Conservation (phyloP, 2,113 vertebrate genomes). For the Chrysochloris asiatica region DNA sequence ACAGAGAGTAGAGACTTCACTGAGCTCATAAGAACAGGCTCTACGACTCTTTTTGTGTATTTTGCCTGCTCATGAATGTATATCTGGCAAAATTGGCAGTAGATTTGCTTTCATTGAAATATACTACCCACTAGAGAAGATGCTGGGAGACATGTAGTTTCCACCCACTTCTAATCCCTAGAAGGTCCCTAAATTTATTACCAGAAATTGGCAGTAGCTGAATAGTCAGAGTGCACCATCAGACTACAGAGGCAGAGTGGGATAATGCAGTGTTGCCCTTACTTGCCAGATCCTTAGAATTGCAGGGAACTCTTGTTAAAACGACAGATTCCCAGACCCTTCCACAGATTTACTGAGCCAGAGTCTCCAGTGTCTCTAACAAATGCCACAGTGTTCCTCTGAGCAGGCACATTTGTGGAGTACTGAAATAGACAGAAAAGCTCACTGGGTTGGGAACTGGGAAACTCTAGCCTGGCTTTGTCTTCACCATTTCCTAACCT, state of each 20-base stretch:
- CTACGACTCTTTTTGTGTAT: neutral
- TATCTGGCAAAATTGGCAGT: neutral
- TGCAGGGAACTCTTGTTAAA: neutral
- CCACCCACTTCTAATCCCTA: neutral
- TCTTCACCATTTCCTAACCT: neutral
- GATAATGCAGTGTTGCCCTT: neutral
- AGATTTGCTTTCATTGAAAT: conserved; percentile 16
- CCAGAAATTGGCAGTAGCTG: conserved; percentile 2
- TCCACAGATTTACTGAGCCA: neutral
- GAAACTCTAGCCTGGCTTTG: neutral
- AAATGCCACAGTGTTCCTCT: neutral
- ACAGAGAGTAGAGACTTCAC: neutral
- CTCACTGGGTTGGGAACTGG: neutral
- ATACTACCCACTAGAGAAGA: neutral
- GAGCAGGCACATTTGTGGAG: neutral
- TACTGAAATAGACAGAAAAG: neutral
- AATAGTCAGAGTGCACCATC: neutral
- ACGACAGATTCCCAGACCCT: neutral
- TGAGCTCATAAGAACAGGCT: neutral
- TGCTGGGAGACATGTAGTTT: neutral
- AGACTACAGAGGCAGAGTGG: neutral
- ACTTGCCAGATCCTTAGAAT: neutral
- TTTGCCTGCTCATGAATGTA: neutral
- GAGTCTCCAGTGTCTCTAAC: neutral
- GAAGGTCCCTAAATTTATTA: neutral